Evolutionary conservation across 2,888 invertebrate species (phyloP).

Genomic region (Habroteleia sp.): DNA sequence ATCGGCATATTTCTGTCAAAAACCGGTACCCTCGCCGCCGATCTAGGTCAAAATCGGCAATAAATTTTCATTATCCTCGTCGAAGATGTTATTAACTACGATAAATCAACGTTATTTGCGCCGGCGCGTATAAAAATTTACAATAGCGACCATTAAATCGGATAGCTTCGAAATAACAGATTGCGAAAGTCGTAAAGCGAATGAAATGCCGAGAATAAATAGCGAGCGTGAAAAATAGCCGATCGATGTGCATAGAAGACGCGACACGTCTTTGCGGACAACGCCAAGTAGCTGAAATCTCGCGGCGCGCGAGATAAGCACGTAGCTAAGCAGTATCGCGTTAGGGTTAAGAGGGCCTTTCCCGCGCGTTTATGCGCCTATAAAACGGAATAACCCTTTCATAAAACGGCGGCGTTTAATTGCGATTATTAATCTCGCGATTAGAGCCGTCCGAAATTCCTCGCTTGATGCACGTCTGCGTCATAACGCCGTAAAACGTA

Average conservation of each 20-base stretch:
- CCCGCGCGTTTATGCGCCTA: constrained; percentile 27
- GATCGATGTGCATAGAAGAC: constrained; percentile 4
- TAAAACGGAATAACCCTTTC: constrained; percentile 42
- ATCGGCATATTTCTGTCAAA: too few species aligned
- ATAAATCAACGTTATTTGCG: constrained; percentile 30
- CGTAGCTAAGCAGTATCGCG: constrained; percentile 17
- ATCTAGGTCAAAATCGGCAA: constrained; percentile 20
- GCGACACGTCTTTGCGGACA: constrained; percentile 8
- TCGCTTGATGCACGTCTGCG: neutral
- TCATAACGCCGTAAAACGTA: constrained; percentile 11
- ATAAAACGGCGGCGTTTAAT: constrained; percentile 41
- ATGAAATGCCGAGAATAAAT: constrained; percentile 17
- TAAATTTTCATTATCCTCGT: constrained; percentile 10
- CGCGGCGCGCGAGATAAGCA: constrained; percentile 36
- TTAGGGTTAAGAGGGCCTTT: constrained; percentile 13
- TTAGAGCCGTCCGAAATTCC: constrained; percentile 29
- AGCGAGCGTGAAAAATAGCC: constrained; percentile 15
- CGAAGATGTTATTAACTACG: constrained; percentile 7
- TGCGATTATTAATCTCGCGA: constrained; percentile 49
- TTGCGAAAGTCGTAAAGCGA: constrained; percentile 23
- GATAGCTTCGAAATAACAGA: constrained; percentile 7
- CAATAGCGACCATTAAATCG: constrained; percentile 4
- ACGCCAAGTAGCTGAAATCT: constrained; percentile 29
- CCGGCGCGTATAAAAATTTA: constrained; percentile 4
- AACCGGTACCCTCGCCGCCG: too few species aligned